Conservation (phyloP, 2,888 invertebrate species). For the Platycheirus albimanus region DNA sequence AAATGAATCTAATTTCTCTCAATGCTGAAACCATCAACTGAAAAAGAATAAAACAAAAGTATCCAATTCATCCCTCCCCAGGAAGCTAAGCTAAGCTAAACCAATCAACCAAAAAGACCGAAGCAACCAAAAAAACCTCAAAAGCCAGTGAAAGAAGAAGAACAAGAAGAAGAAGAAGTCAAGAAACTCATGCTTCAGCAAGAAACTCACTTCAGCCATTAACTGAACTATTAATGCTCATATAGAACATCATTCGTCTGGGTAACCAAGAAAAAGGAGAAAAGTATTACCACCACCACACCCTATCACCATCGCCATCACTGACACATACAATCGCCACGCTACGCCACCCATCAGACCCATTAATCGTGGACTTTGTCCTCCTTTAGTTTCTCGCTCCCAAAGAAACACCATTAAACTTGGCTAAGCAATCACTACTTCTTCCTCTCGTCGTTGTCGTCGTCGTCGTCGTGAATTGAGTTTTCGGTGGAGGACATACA, state of each 20-base stretch:
- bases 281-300: too few relatives aligned
- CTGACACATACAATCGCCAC: constrained; percentile 17
- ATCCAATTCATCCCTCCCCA: constrained; percentile 13
- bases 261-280: constrained; percentile 27
- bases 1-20: constrained; percentile 39
- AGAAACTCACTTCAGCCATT: constrained; percentile 64
- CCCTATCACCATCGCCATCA: too few relatives aligned
- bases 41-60: not conserved
- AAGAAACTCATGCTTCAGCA: constrained; percentile 64
- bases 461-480: not conserved
- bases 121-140: too few relatives aligned
- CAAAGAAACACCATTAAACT: constrained; percentile 68
- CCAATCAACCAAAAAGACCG: constrained; percentile 17
- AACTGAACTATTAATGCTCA: constrained; percentile 68
- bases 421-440: constrained; percentile 69
- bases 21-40: constrained; percentile 9
- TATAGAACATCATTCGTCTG: constrained; percentile 58
- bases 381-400: constrained; percentile 11
- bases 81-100: constrained; percentile 4
- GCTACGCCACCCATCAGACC: constrained; percentile 16
- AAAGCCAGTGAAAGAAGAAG: constrained; percentile 60
- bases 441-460: constrained; percentile 26
- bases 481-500: not conserved
- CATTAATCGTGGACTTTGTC: constrained; percentile 52
- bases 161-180: constrained; percentile 71